Percentiles rank a stretch among this genome's conserved stretches.
Conservation (phyloP, 2,888 invertebrate genomes). For the Cosmopolites sordidus region DNA sequence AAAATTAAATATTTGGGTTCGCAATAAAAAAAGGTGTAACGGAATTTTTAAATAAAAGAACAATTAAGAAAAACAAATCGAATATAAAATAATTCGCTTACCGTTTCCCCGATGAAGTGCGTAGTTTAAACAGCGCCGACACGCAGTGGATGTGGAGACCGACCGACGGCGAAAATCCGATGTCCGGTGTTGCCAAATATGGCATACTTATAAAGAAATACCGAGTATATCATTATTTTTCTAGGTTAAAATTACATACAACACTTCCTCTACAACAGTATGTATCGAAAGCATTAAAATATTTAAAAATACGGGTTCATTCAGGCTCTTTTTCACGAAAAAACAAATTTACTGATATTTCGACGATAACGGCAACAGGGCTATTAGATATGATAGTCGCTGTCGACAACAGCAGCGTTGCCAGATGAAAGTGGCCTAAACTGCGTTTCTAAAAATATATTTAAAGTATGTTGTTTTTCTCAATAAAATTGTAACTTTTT, state of each 20-base stretch:
- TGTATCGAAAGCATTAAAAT: no score
- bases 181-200: conserved; percentile 20
- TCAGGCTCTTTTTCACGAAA: no score
- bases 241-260: no score
- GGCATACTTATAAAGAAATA: not conserved
- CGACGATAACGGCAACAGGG: not conserved
- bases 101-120: conserved; percentile 37
- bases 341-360: not conserved
- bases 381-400: conserved; percentile 5
- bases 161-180: conserved; percentile 25
- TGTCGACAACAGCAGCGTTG: conserved; percentile 23
- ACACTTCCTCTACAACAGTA: no score
- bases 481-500: not conserved
- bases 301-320: no score
- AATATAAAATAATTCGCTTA: conserved; percentile 29
- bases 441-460: conserved; percentile 12
- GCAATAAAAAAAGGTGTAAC: not conserved
- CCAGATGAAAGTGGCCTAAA: conserved; percentile 12
- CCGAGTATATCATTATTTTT: not conserved
- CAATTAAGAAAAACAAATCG: not conserved
- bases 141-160: conserved; percentile 33
- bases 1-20: no score
- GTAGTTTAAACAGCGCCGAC: conserved; percentile 37
- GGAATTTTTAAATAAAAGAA: not conserved
- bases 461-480: not conserved